phyloP scores from a whole-genome alignment of 2,113 vertebrate genomes.

The Thinocorus orbignyianus region DNA sequence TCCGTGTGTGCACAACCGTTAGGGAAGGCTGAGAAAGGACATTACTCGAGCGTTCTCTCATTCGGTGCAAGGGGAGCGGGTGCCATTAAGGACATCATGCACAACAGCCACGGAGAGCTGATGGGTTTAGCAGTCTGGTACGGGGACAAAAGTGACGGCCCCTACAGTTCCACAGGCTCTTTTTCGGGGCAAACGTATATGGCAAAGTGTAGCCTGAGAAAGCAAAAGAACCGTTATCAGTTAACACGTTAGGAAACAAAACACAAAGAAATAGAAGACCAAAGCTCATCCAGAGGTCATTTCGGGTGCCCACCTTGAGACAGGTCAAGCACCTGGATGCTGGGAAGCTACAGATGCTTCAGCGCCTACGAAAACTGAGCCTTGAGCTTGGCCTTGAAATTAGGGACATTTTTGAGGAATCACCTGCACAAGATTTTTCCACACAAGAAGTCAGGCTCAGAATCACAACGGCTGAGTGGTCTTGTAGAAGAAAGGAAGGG shows the following conservation, averaged over 20 bases:
- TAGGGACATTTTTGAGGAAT: background rate
- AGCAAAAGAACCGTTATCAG: background rate
- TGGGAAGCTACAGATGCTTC: background rate
- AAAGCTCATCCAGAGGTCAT: background rate
- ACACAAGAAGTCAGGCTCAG: background rate
- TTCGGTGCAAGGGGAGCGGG: constrained; percentile 78
- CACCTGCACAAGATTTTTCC: fast-evolving
- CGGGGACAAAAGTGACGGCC: background rate
- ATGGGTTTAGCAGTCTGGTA: constrained; percentile 90
- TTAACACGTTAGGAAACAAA: background rate
- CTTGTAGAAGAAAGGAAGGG: background rate
- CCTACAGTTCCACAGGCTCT: background rate
- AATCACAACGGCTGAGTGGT: fast-evolving
- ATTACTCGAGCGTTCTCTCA: constrained; percentile 4
- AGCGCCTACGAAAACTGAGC: background rate
- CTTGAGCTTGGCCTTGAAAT: background rate
- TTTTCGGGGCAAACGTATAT: background rate
- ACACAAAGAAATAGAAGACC: fast-evolving
- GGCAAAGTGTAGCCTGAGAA: background rate
- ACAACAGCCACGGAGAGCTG: constrained; percentile 79
- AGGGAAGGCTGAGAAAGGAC: background rate
- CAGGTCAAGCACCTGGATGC: background rate
- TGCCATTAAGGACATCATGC: constrained; percentile 83
- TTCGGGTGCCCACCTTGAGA: background rate
- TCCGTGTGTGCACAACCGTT: background rate